Percentiles rank a stretch among this genome's conserved stretches.
Conservation (phyloP, 2,888 invertebrate genomes). For the Patella ulyssiponensis region DNA sequence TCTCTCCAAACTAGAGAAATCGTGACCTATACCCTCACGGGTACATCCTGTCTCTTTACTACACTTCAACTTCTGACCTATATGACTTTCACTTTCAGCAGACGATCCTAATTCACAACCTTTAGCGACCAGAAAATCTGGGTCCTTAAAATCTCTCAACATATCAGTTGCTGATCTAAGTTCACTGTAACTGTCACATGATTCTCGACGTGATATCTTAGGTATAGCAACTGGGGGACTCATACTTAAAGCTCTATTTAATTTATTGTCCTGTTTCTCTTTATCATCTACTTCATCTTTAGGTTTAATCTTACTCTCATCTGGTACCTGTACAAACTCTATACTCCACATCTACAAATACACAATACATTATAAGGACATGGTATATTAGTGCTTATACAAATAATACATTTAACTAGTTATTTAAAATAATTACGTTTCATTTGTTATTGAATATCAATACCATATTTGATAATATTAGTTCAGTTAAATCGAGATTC, state of each 20-base stretch:
- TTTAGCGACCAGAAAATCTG: constrained; percentile 58
- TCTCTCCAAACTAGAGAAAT: constrained; percentile 40
- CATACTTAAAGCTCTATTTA: constrained; percentile 15
- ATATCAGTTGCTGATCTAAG: constrained; percentile 53
- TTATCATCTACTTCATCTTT: not conserved
- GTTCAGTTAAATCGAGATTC: not conserved
- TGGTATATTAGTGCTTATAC: not conserved
- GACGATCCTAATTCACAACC: constrained; percentile 65
- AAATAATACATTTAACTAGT: not conserved
- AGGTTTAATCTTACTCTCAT: constrained; percentile 70
- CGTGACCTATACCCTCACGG: constrained; percentile 23
- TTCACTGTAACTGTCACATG: constrained; percentile 58
- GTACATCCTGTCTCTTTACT: constrained; percentile 36
- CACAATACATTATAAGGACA: not conserved
- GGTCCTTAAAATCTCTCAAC: constrained; percentile 66
- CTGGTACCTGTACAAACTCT: constrained; percentile 90
- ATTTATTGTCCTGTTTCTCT: constrained; percentile 13
- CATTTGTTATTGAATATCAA: not conserved
- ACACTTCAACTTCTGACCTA: constrained; percentile 44
- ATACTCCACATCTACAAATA: constrained; percentile 92
- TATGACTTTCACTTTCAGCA: constrained; percentile 64
- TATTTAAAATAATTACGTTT: not conserved
- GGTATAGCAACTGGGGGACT: constrained; percentile 21
- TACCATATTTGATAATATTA: not conserved
- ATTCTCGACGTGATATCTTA: constrained; percentile 37